Evolutionary conservation across 37 sponge, comb jelly and placozoan genomes (phyloP), one percentile per base, ranked within the genome.

Genomic region (Eunapius fragilis): DNA sequence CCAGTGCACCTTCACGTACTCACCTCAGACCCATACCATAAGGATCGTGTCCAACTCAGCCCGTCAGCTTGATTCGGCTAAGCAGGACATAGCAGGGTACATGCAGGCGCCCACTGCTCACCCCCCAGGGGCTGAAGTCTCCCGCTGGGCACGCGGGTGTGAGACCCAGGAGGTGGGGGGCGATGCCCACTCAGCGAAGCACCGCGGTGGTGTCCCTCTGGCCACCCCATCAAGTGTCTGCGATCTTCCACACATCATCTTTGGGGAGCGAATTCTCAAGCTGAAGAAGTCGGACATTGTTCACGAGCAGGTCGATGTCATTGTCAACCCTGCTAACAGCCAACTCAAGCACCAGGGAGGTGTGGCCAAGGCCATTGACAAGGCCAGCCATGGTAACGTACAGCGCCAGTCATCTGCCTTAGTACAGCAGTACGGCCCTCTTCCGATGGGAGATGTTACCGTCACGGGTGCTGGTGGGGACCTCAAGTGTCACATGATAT

Each of bases 261-360:
- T 76, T 32, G 69, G 68, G 71, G 86, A 80, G 2, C 85, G 82
- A 13, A 84, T 30, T 31, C 81, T 94, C 13, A 85, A 86, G 26
- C 82, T 94, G 26, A 90, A 90, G 77, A 76, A 84, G 37, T 91
- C 72, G 7, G 69, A 94, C 82, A 85, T 94, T 26, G 86, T 88
- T n/a, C 50, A 77, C 26, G 91, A 94, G 30, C 19, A 94, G 4
- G 91, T 85, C 2, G 84, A 78, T 31, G 80, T 72, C 32, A 91
- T 94, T 50, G 94, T 94, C n/a, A 94, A 90, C 76, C 86, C 94
- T 49, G 94, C 94, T 4, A 94, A 94, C 75, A 45, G 31, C 0
- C 31, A 28, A 13, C 85, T 94, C 0, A 25, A 71, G 24, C 94
- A 90, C 71, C 80, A 36, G 25, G 91, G 85, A 25, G 94, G 94